Base-by-base conservation (phyloP, 2,888 invertebrate genomes). In the Melipona beecheii region DNA sequence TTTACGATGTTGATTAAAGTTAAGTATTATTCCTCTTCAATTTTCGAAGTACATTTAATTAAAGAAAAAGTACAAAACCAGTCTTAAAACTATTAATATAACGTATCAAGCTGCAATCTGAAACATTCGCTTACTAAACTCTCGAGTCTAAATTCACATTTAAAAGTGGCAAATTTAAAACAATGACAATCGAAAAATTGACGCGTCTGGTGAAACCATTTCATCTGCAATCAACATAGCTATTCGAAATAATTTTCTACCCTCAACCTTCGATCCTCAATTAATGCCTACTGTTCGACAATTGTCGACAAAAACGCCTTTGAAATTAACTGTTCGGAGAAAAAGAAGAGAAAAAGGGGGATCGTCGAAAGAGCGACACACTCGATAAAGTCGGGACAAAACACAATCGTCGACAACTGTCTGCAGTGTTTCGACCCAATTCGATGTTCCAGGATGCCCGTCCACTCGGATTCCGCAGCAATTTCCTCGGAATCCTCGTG, bases 1-100 rank as follows among this genome's bases (percentile, higher is more conserved):
- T 52, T 52, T 73, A 62, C 69, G 43, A 70, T 43, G 66, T 54
- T 50, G 65, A 82, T 50, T 60, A 70, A 60, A 52, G 43, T 60
- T 52, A 62, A 15, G 9, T 6, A 27, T 13, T 69, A 54, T 65
- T n/a, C 65, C 56, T 31, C n/a, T 11, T 19, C 2, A 31, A 36
- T 71, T 58, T 58, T 43, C 43, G 24, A 19, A 71, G 24, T 36
- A 31, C 2, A 64, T 0, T 4, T 64, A 64, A 64, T 64, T 64
- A 73, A 64, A 31, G 27, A 4, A 19, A 11, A 4, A 5, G 13
- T 11, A 43, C 2, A 9, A 9, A 43, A 43, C 43, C 5, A n/a
- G n/a, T n/a, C 56, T n/a, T 13, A n/a, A n/a, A n/a, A 15, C n/a
- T 15, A 43, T 43, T 43, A 11, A 43, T 43, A 43, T 43, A n/a